Evolutionary conservation across 2,888 invertebrate species (phyloP), one percentile per base, ranked within the genome.

Genomic region (Heliconius aoede): DNA sequence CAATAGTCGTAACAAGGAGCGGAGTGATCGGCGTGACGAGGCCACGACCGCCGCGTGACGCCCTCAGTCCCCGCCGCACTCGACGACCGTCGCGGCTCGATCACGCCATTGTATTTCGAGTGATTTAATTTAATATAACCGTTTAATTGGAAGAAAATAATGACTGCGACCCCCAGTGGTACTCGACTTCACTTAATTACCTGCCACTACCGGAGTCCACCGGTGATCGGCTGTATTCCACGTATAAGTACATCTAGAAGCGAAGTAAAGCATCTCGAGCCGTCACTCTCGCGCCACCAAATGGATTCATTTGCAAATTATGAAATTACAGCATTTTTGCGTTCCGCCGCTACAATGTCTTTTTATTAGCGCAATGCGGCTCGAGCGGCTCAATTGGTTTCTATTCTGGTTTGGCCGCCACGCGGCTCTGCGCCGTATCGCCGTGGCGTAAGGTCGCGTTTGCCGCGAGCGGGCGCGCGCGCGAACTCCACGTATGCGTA

Each of bases 401-500:
- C 92, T 92, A 93, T 92, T 91, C 93, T 91, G 85, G 82, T 75
- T 8, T 8, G 1, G 21, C 61, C 5, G 32, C 7, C 74, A 77
- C 1, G 60, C 71, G 67, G 80, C 74, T 74, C 15, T 71, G 36
- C 72, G 71, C 80, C 75, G 74, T 86, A 83, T 28, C 3, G 73
- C 46, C 46, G 40, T 24, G 76, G 1, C 15, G 21, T 84, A 89
- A 83, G 83, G 88, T 83, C 80, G 75, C 62, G 74, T 83, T 84
- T 86, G 76, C 79, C 24, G 55, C 51, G 76, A 74, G 78, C 62
- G 67, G 78, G 79, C 73, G 79, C 68, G 83, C 83, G 86, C 84
- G 88, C 87, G 90, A 87, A 87, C 87, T 89, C 92, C 94, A 93
- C 94, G 93, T 94, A 93, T 93, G 92, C 87, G 93, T 93, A 93